Conservation (phyloP, 2,113 vertebrate genomes). For the Rutilus rutilus region DNA sequence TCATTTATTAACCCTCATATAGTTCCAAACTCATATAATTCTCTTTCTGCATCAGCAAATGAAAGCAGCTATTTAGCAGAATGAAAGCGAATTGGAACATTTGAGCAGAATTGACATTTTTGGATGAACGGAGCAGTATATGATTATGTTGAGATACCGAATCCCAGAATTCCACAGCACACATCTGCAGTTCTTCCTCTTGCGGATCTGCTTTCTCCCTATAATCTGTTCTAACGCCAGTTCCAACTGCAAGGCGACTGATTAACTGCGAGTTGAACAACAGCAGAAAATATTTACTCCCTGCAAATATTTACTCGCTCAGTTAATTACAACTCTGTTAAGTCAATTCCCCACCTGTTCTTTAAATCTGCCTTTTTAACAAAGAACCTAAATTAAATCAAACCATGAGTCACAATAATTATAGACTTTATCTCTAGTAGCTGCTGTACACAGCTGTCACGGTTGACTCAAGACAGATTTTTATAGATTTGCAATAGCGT, state of each 20-base stretch:
- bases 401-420: slow-evolving; percentile 47
- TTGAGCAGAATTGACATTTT: not conserved
- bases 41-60: not conserved
- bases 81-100: not conserved
- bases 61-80: not conserved
- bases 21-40: not conserved
- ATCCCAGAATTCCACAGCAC: not conserved
- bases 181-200: not conserved
- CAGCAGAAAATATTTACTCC: slow-evolving; percentile 17
- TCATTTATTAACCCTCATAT: not conserved
- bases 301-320: slow-evolving; percentile 36
- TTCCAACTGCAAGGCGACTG: not conserved
- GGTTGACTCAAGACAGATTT: slow-evolving; percentile 45
- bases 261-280: slow-evolving; percentile 17
- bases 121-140: not conserved
- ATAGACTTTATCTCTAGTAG: slow-evolving; percentile 40
- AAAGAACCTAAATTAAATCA: slow-evolving; percentile 49
- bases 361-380: slow-evolving; percentile 24
- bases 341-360: slow-evolving; percentile 49
- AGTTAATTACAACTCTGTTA: slow-evolving; percentile 43
- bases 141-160: not conserved
- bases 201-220: not conserved
- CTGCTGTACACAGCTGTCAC: slow-evolving; percentile 40
- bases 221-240: not conserved
- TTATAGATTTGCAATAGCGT: slow-evolving; percentile 28